Evolutionary conservation across 2,797 vertebrate species (phyloP), one percentile per base, ranked within the genome.

Genomic region (Cirrhinus mrigala): DNA sequence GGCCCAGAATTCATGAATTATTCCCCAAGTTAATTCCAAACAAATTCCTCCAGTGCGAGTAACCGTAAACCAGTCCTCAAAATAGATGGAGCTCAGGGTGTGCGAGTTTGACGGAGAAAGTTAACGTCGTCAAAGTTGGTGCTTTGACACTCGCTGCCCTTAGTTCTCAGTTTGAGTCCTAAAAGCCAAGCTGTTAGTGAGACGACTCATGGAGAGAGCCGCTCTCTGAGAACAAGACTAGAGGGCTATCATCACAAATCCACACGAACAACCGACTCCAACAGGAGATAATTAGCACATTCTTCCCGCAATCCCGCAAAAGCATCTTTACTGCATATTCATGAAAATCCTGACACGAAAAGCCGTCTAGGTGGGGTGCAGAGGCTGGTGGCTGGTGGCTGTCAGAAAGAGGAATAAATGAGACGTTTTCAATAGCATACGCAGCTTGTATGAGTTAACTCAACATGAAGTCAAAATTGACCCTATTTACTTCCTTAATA

Each of bases 101-200:
- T 83, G 58, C n/a, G 10, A 22, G 15, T 54, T 83, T 56, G 60
- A 60, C 1, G 2, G 44, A 56, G 62, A 77, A 69, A 54, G 46
- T 68, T 56, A 52, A 8, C 8, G 11, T 68, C 27, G 14, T 54
- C 60, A 54, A 52, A 66, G 74, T 84, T 54, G 22, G 16, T 46
- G 74, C 56, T 84, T 84, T 78, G 74, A 78, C 74, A 78, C n/a
- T 78, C 37, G 37, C 48, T 68, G 73, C n/a, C 73, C 73, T 77
- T 24, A 77, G 62, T 76, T 46, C 50, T 69, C 62, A 68, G 62
- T 77, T 77, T 84, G 82, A 84, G 27, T 78, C 62, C 15, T 18
- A 16, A 77, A 78, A 58, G n/a, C n/a, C 52, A 46, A 58, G 64
- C 75, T 58, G 52, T 58, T 78, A 54, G 60, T 3, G n/a, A 69